phyloP scores from a whole-genome alignment of 2,797 vertebrate species.

The Erethizon dorsatum region DNA sequence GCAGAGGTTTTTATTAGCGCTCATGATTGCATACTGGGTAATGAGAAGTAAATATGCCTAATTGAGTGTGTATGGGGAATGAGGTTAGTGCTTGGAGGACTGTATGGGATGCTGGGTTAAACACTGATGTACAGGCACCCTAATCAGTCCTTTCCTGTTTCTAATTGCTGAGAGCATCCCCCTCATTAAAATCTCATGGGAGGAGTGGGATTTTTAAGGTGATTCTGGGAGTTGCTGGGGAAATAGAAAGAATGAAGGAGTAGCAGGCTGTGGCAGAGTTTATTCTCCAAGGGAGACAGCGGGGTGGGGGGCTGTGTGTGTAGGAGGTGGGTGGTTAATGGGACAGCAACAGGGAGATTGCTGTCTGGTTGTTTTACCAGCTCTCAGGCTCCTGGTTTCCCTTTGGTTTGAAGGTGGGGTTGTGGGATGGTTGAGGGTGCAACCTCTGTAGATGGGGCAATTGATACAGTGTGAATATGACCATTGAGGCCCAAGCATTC shows the following conservation, averaged over 20 bases:
- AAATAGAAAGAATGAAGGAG: neutral
- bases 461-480: accelerated
- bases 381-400: neutral
- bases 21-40: conserved; percentile 75
- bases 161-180: conserved; percentile 47
- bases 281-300: neutral
- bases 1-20: conserved; percentile 79
- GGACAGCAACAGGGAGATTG: neutral
- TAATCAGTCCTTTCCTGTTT: conserved; percentile 61
- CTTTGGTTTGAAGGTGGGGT: neutral
- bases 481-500: neutral
- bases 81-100: conserved; percentile 76
- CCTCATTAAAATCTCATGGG: conserved; percentile 54
- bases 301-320: neutral
- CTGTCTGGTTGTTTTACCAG: neutral
- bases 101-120: conserved; percentile 72
- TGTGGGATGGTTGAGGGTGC: neutral
- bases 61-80: conserved; percentile 72
- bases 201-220: conserved; percentile 63
- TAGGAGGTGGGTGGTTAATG: neutral
- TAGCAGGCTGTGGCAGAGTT: neutral
- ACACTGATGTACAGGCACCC: conserved; percentile 34
- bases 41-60: conserved; percentile 82
- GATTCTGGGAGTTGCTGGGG: conserved; percentile 33
- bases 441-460: neutral